Conservation (phyloP, 2,888 invertebrate genomes). For the Podabrus alpinus region DNA sequence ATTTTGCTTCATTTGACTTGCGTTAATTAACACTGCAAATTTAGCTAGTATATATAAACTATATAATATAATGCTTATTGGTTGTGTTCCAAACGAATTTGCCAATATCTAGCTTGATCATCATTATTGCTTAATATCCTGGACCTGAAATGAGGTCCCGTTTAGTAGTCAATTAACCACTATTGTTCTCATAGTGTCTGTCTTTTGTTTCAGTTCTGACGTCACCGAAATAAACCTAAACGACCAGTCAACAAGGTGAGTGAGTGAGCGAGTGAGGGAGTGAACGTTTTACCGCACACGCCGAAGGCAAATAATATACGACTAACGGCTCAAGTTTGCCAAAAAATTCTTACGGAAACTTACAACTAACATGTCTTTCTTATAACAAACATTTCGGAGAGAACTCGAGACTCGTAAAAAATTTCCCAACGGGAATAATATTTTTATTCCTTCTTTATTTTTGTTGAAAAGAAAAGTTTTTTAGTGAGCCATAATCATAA, state of each 20-base stretch:
- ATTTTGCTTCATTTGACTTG: conserved; percentile 10
- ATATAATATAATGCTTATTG: conserved; percentile 8
- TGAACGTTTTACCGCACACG: not conserved
- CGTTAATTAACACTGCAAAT: conserved; percentile 17
- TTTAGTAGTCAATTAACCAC: conserved; percentile 40
- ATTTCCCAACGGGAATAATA: conserved; percentile 26
- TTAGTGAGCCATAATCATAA: conserved; percentile 48
- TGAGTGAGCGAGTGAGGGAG: not conserved
- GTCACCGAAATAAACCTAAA: conserved; percentile 41
- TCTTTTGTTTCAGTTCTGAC: conserved; percentile 48
- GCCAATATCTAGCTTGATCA: conserved; percentile 24
- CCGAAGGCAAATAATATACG: not conserved
- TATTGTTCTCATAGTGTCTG: conserved; percentile 41
- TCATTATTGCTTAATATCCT: conserved; percentile 25
- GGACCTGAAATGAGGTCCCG: conserved; percentile 33
- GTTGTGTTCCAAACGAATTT: conserved; percentile 20
- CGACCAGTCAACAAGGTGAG: conserved; percentile 44
- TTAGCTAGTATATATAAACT: too few species aligned
- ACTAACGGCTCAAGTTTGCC: not conserved
- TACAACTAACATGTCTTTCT: not conserved
- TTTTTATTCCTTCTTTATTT: conserved; percentile 32
- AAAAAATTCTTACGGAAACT: not conserved
- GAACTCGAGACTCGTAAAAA: conserved; percentile 12
- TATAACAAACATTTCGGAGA: conserved; percentile 19
- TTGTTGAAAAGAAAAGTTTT: conserved; percentile 36